Evolutionary conservation across 2,888 invertebrate genomes (phyloP), one percentile per base, ranked within the genome.

Genomic region (Tryphoninae sp.): DNA sequence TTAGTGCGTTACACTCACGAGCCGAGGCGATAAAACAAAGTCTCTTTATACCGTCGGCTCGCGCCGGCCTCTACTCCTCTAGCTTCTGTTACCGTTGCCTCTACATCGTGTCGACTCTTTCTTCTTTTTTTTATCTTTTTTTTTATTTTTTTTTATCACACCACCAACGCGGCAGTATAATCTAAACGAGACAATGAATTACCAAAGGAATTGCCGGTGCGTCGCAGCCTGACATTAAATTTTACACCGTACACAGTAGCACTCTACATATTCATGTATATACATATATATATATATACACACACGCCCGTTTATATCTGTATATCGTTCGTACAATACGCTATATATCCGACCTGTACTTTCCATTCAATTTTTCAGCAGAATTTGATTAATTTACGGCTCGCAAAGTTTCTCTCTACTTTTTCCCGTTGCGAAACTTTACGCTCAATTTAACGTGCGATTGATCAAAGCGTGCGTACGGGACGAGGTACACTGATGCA

Each of bases 151-250:
- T 49, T 49, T 33, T 58, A 58, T 55, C 22, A 23, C 19, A 16
- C 42, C 55, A 7, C 40, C 40, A 7, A 69, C 19, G 49, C n/a
- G 42, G 64, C 67, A 51, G 42, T 69, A 71, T 71, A 62, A 80
- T 67, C 51, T 61, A 23, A 76, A 72, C 72, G 53, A 45, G 71
- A 71, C 65, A 76, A 76, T 80, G 71, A 71, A 76, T 71, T 64
- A 64, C 45, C n/a, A 13, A 19, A 23, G 62, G 59, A 71, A 51
- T 80, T 69, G 69, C 69, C 58, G 26, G 51, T 49, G 33, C 62
- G 42, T 55, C 22, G 22, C 64, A 8, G 1, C 59, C 33, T 16
- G 53, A 53, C 51, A 73, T 73, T 49, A 26, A 65, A 59, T 75
- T 69, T 62, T 53, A 22, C 58, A 7, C 42, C 23, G 51, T 40